phyloP scores from a whole-genome alignment of 2,797 vertebrate species.

The Selene dorsalis region DNA sequence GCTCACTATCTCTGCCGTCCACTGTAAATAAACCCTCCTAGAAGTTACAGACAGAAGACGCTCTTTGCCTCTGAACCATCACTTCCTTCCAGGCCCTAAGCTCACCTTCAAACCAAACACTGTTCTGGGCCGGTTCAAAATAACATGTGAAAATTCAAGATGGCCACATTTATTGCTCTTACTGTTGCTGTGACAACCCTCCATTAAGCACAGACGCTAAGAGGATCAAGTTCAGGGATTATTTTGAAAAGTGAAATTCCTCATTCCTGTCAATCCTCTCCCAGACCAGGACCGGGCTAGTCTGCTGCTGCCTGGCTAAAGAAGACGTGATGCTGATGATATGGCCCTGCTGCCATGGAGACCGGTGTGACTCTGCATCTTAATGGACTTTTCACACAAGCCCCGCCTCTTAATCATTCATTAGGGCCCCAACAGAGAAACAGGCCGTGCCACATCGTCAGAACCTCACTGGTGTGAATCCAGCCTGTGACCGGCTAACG shows the following conservation, averaged over 20 bases:
- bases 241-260: slow-evolving; percentile 4
- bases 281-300: slow-evolving; percentile 3
- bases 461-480: slow-evolving; percentile 56
- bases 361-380: slow-evolving; percentile 79
- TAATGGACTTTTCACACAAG: slow-evolving; percentile 76
- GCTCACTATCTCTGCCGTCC: background rate
- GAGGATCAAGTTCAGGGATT: background rate
- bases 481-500: slow-evolving; percentile 18
- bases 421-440: slow-evolving; percentile 49
- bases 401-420: slow-evolving; percentile 80
- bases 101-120: too few species aligned
- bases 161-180: background rate
- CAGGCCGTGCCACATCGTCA: slow-evolving; percentile 29
- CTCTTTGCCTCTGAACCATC: background rate
- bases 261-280: slow-evolving; percentile 13
- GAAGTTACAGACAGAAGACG: background rate
- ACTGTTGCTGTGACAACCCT: background rate
- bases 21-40: background rate
- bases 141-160: background rate
- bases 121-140: background rate
- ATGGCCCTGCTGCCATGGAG: slow-evolving; percentile 73
- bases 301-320: slow-evolving; percentile 26
- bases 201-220: background rate
- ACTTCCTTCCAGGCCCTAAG: background rate
- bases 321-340: slow-evolving; percentile 66